phyloP scores from a whole-genome alignment of 2,888 invertebrate species.

The Chrysolina oricalcia region DNA sequence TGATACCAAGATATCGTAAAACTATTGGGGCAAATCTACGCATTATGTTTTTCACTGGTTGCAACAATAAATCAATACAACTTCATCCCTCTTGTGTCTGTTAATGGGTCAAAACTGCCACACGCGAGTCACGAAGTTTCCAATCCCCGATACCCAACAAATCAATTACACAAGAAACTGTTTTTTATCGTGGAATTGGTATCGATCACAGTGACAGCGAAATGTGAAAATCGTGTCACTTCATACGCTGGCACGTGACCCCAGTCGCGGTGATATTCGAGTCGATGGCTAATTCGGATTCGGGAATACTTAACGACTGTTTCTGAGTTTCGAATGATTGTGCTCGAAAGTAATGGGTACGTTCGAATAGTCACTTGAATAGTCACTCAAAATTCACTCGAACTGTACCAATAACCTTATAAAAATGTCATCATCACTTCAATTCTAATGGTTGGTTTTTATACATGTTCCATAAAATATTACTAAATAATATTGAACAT shows the following conservation, averaged over 20 bases:
- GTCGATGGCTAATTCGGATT: slow-evolving; percentile 52
- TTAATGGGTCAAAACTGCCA: slow-evolving; percentile 11
- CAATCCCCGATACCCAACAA: slow-evolving; percentile 15
- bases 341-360: not conserved
- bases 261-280: slow-evolving; percentile 32
- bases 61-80: slow-evolving; percentile 9
- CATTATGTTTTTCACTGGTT: not conserved
- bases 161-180: slow-evolving; percentile 18
- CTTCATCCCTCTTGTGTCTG: not conserved
- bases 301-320: slow-evolving; percentile 51
- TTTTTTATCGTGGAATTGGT: slow-evolving; percentile 23
- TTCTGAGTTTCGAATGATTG: slow-evolving; percentile 15
- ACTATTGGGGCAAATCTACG: not conserved
- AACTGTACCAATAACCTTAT: not conserved
- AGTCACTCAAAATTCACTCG: too few species aligned
- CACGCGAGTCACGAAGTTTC: slow-evolving; percentile 21
- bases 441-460: too few species aligned
- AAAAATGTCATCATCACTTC: not conserved
- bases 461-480: too few species aligned
- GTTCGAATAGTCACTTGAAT: slow-evolving; percentile 16
- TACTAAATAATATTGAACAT: too few species aligned
- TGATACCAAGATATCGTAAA: not conserved
- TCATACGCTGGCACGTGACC: slow-evolving; percentile 15
- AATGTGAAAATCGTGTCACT: slow-evolving; percentile 27
- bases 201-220: slow-evolving; percentile 16